Base-by-base conservation (phyloP, 2,113 vertebrate species). In the Colius striatus region DNA sequence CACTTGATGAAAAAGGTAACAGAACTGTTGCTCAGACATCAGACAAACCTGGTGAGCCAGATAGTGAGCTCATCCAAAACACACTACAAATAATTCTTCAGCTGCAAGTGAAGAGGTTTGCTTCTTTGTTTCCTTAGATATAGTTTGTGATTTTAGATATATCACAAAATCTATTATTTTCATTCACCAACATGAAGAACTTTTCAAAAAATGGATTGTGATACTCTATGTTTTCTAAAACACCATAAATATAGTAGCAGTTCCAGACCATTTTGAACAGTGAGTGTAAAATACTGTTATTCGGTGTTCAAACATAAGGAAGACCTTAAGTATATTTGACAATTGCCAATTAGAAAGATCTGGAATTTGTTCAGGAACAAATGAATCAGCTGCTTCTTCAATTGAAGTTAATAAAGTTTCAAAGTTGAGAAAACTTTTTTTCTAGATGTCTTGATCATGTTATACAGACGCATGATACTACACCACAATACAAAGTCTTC, bases 341-440 rank as follows among this genome's bases (percentile, higher is more conserved):
- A 76, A 83, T 82, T 91, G 34, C 63, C 89, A 66, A 54, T 87
- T 81, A 94, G 95, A 97, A 96, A 88, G 94, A 91, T 95, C 96
- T 94, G 90, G 79, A 93, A 93, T 94, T 96, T 92, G 84, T 96
- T 97, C 93, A 97, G 85, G 87, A 97, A 94, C 47, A 94, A 95
- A 89, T 11, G 41, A 80, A 93, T 89, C 74, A 91, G 77, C 92
- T 92, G 70, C 89, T 94, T 84, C 78, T 92, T 96, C 80, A 84
- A 16, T 8, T 94, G 77, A 41, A 94, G 53, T 88, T 73, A 91
- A 61, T 60, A 82, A 85, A 95, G 82, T 48, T 81, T 92, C 89
- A 89, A 82, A 86, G 74, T 63, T 79, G 77, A 66, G 63, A 75
- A 75, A 95, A 75, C 55, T 58, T 95, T 81, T 83, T 84, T 80